Percentiles rank a stretch among this genome's conserved stretches.
Conservation (phyloP, 2,113 vertebrate genomes). For the Pterophyllum scalare region DNA sequence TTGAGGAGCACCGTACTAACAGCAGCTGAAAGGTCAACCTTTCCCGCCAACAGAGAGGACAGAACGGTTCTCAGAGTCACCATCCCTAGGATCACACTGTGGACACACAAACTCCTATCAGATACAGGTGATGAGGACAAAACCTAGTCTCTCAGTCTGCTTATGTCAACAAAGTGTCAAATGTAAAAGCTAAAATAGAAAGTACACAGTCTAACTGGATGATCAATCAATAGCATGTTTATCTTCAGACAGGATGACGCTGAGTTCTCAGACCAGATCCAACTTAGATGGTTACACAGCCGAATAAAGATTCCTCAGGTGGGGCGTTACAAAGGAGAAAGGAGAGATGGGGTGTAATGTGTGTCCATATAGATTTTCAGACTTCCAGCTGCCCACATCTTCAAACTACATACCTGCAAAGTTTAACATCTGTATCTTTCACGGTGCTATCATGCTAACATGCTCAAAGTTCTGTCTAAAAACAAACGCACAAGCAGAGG, state of each 20-base stretch:
- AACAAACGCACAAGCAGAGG: too few relatives aligned
- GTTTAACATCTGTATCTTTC: too few relatives aligned
- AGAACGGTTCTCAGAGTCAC: slow-evolving; percentile 90
- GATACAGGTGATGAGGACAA: background rate
- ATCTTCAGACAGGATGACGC: background rate
- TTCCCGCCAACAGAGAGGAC: slow-evolving; percentile 85
- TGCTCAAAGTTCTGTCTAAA: too few relatives aligned
- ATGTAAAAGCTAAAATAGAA: background rate
- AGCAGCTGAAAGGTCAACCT: slow-evolving; percentile 85
- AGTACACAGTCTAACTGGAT: background rate
- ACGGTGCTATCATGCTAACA: too few relatives aligned
- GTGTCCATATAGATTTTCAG: rapidly evolving
- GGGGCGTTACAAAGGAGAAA: background rate
- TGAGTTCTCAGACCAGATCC: too few relatives aligned
- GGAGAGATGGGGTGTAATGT: background rate
- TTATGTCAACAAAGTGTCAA: rapidly evolving
- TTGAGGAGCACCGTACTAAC: slow-evolving; percentile 86
- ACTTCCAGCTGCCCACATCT: background rate
- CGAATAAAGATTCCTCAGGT: background rate
- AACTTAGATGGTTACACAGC: background rate
- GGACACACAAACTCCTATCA: background rate
- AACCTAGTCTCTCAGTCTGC: rapidly evolving
- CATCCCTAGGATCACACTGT: slow-evolving; percentile 87
- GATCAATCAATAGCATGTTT: background rate
- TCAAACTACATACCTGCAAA: too few relatives aligned